phyloP scores from a whole-genome alignment of 1,140 invertebrate species.

The Euglossa dilemma region DNA sequence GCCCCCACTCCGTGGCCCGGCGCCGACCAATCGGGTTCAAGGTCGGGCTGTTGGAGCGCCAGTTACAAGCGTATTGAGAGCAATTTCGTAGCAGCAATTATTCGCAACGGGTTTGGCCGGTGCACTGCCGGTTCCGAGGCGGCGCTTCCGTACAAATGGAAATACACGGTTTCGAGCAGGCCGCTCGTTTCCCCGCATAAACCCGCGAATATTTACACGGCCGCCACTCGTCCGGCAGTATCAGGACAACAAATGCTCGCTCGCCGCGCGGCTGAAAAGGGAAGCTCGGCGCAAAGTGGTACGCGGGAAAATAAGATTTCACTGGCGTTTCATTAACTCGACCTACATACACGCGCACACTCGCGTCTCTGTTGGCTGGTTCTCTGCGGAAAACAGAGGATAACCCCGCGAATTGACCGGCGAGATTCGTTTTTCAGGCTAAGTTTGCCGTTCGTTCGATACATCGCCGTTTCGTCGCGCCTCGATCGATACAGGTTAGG shows the following conservation, averaged over 20 bases:
- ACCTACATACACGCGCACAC: neutral
- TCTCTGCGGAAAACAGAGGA: no score
- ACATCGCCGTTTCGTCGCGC: no score
- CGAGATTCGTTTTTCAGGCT: no score
- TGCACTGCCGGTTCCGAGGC: neutral
- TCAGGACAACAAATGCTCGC: constrained; percentile 16
- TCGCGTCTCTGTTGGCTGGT: no score
- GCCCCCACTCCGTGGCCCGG: neutral
- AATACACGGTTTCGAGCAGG: constrained; percentile 14
- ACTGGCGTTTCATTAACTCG: constrained; percentile 25
- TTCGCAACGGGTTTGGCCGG: neutral
- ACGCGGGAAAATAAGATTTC: constrained; percentile 24
- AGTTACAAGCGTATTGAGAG: neutral
- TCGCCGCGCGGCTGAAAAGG: neutral
- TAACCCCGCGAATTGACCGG: no score
- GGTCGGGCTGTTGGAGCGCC: neutral
- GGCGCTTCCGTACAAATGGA: neutral
- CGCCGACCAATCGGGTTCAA: neutral
- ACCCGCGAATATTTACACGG: neutral
- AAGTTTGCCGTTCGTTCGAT: no score
- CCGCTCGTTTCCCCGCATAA: neutral
- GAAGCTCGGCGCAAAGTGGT: neutral
- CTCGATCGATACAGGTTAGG: no score
- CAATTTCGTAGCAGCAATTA: constrained; percentile 6
- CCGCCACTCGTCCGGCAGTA: neutral